Evolutionary conservation across 2,113 vertebrate species (phyloP).

Genomic region (Perccottus glenii): DNA sequence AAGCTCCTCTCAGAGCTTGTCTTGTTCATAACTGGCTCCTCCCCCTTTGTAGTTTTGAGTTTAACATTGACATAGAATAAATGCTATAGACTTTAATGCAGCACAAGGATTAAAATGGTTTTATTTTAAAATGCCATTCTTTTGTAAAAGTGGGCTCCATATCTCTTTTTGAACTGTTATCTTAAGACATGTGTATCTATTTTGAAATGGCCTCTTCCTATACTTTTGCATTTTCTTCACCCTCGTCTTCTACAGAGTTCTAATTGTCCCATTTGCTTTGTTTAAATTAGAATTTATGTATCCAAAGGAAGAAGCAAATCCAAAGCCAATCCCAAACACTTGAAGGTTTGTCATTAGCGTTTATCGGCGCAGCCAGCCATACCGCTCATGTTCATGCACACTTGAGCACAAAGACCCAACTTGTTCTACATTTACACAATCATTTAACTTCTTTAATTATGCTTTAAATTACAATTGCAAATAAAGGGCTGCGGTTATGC

Average conservation of each 20-base stretch:
- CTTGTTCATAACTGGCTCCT: too few species aligned
- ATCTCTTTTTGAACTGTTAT: too few species aligned
- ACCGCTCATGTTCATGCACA: slow-evolving; percentile 69
- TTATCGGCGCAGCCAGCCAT: slow-evolving; percentile 75
- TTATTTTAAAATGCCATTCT: too few species aligned
- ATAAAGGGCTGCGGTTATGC: slow-evolving; percentile 68
- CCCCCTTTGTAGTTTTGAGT: too few species aligned
- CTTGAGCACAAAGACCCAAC: slow-evolving; percentile 76
- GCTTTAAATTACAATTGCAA: slow-evolving; percentile 78
- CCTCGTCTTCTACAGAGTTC: background rate
- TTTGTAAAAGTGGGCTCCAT: too few species aligned
- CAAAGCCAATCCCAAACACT: slow-evolving; percentile 68
- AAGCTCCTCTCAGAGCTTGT: too few species aligned
- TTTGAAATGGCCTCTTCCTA: background rate
- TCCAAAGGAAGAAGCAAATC: slow-evolving; percentile 19
- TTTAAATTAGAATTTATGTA: slow-evolving; percentile 17
- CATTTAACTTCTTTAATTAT: slow-evolving; percentile 82
- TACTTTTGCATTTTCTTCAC: background rate
- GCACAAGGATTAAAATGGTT: too few species aligned
- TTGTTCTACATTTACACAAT: slow-evolving; percentile 76
- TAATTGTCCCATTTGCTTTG: background rate
- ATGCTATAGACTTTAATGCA: too few species aligned
- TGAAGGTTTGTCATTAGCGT: slow-evolving; percentile 70
- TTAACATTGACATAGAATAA: too few species aligned
- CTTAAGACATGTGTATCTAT: too few species aligned